These are phyloP conservation scores for Zelleria hepariella DNA, from an alignment of 2,888 invertebrate species.

Conservation along the genomic window DNA sequence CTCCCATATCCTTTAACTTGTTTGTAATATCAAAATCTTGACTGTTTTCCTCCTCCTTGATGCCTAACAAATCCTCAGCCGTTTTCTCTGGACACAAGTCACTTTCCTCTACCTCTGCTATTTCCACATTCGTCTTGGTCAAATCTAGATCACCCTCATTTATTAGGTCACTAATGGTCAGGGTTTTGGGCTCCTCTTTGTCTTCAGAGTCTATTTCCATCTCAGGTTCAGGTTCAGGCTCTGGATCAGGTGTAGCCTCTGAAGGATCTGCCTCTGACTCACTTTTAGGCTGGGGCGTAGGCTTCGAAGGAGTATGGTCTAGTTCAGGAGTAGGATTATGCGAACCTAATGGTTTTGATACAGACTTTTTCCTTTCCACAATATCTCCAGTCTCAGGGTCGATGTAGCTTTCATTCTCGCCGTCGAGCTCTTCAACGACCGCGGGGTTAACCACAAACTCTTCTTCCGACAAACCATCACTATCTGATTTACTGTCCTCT, in stretches of 20 bases:
- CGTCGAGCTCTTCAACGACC: conserved; percentile 58
- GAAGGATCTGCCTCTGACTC: conserved; percentile 4
- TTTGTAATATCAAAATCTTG: conserved; percentile 74
- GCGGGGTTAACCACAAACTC: conserved; percentile 63
- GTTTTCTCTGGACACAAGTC: conserved; percentile 58
- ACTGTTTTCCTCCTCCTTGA: conserved; percentile 55
- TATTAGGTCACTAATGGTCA: conserved; percentile 65
- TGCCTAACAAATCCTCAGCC: conserved; percentile 48
- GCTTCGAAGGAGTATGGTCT: background rate
- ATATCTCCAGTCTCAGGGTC: conserved; percentile 67
- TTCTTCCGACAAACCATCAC: conserved; percentile 65
- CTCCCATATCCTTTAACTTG: conserved; percentile 76
- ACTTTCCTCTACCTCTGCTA: conserved; percentile 58
- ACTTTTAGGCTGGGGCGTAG: background rate
- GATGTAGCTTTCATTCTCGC: conserved; percentile 64
- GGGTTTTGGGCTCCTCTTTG: conserved; percentile 45
- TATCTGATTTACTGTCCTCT: conserved; percentile 55
- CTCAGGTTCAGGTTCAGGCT: background rate
- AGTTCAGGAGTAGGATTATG: background rate
- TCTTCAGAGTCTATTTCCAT: background rate
- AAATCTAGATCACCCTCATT: conserved; percentile 60
- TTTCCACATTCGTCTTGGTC: conserved; percentile 57
- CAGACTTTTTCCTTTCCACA: conserved; percentile 34
- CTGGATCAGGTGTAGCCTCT: conserved; percentile 11
- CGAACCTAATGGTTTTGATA: background rate